phyloP scores from a whole-genome alignment of 1,140 invertebrate species.

The Drosophila mojavensis region DNA sequence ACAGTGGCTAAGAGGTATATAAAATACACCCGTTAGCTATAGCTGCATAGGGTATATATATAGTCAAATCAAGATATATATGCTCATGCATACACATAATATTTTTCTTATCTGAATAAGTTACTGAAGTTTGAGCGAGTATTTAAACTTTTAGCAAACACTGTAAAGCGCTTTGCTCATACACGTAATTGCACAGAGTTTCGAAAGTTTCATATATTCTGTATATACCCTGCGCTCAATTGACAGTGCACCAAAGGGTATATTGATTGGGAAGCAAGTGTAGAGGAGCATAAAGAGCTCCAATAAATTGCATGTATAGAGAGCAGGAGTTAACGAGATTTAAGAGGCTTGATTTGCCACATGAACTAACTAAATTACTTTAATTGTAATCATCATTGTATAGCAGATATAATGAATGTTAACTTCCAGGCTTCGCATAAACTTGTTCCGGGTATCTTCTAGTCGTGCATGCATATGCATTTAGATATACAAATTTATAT shows the following conservation, averaged over 20 bases:
- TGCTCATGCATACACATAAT: too few species aligned
- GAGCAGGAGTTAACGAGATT: too few species aligned
- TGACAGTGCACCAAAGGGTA: background rate
- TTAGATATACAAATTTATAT: too few species aligned
- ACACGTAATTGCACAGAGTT: slow-evolving; percentile 61
- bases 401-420: too few species aligned
- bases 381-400: too few species aligned
- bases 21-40: background rate
- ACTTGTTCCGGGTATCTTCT: background rate
- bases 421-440: too few species aligned
- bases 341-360: too few species aligned
- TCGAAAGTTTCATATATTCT: background rate
- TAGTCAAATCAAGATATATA: background rate
- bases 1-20: background rate
- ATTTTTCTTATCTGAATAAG: too few species aligned
- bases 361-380: too few species aligned
- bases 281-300: too few species aligned
- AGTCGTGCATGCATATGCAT: background rate
- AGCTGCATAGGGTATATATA: background rate
- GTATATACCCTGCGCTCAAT: background rate
- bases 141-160: slow-evolving; percentile 50
- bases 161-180: slow-evolving; percentile 28
- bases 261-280: background rate
- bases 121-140: background rate
- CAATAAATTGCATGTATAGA: too few species aligned